Conservation (phyloP, 2,797 vertebrate species). For the Acipenser transmontanus region DNA sequence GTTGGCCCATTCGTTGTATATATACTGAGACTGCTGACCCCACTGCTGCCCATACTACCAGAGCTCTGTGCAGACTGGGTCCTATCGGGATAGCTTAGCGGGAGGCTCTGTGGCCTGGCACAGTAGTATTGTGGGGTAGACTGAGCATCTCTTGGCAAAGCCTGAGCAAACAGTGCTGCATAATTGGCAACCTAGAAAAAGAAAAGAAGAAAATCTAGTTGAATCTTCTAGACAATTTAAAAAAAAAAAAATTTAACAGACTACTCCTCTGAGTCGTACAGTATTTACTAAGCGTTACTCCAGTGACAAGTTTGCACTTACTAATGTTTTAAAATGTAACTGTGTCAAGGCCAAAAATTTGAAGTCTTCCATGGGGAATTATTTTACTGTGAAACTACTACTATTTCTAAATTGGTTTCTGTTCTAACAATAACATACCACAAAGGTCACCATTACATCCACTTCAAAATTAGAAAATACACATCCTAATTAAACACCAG, state of each 20-base stretch:
- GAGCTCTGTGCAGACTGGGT: conserved; percentile 54
- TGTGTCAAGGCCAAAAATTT: no score
- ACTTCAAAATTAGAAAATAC: no score
- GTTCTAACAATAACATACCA: no score
- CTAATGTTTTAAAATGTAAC: no score
- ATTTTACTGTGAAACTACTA: no score
- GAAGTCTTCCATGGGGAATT: no score
- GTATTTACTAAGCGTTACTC: no score
- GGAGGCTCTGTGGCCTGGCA: conserved; percentile 85
- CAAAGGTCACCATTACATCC: no score
- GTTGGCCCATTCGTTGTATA: conserved; percentile 79
- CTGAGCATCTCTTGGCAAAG: conserved; percentile 85
- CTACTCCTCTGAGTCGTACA: not conserved
- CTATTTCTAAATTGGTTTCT: no score
- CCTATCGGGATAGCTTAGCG: conserved; percentile 79
- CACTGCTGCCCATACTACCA: conserved; percentile 83
- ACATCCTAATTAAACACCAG: not conserved
- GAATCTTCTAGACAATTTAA: not conserved
- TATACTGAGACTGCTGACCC: conserved; percentile 81
- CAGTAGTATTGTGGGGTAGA: conserved; percentile 88
- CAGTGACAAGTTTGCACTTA: no score
- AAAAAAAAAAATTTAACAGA: not conserved
- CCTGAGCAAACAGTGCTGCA: conserved; percentile 81
- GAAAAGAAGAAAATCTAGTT: not conserved
- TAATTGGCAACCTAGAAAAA: conserved; percentile 75